Percentiles rank a stretch among this genome's conserved stretches.
Conservation (phyloP, 1,140 invertebrate species). For the Scaptomyza pallida region DNA sequence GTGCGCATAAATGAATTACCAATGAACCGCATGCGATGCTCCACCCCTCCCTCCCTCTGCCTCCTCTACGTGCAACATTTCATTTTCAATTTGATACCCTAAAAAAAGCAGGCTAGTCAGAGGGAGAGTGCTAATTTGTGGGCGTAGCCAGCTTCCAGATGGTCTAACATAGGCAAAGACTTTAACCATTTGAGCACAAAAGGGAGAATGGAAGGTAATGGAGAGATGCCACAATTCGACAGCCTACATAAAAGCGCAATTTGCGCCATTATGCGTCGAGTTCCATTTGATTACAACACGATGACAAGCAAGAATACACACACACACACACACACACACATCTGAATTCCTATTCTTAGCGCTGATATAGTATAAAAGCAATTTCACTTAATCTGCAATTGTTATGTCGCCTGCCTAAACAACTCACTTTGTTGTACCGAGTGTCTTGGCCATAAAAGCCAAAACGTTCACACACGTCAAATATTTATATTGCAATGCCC, state of each 20-base stretch:
- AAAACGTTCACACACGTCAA: slow-evolving; percentile 77
- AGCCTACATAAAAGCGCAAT: slow-evolving; percentile 80
- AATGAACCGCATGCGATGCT: slow-evolving; percentile 75
- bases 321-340: not conserved
- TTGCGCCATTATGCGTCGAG: slow-evolving; percentile 75
- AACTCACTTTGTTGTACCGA: slow-evolving; percentile 66
- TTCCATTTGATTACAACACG: slow-evolving; percentile 81
- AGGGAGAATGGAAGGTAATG: slow-evolving; percentile 5
- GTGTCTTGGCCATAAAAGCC: slow-evolving; percentile 47
- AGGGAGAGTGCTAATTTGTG: slow-evolving; percentile 64
- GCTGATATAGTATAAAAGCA: slow-evolving; percentile 62
- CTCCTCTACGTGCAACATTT: slow-evolving; percentile 44
- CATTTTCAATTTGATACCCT: slow-evolving; percentile 72
- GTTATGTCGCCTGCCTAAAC: slow-evolving; percentile 80
- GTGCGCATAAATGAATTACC: slow-evolving; percentile 82
- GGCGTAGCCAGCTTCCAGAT: slow-evolving; percentile 35
- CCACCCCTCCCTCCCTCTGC: not conserved
- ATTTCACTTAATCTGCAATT: slow-evolving; percentile 82
- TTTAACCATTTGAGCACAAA: slow-evolving; percentile 66
- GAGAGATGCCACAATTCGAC: slow-evolving; percentile 50
- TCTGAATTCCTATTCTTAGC: slow-evolving; percentile 34
- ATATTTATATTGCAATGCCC: slow-evolving; percentile 75
- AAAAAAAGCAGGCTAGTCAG: not conserved
- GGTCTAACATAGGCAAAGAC: slow-evolving; percentile 29
- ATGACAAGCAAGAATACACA: slow-evolving; percentile 67